These are phyloP conservation scores for Origma solitaria DNA, from an alignment of 2,113 vertebrate species.

Conservation along the genomic window DNA sequence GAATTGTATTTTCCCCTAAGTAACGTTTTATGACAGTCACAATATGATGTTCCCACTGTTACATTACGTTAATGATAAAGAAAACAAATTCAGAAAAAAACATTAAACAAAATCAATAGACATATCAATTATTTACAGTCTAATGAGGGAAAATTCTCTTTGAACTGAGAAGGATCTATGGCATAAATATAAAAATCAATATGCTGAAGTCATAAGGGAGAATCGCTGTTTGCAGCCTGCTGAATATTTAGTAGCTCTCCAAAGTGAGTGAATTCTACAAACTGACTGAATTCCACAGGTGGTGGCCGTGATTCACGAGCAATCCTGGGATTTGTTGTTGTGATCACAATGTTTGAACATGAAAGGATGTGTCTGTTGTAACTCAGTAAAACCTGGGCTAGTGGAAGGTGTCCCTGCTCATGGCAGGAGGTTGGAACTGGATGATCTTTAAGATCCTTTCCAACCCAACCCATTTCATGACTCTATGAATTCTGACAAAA, in stretches of 20 bases:
- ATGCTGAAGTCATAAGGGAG: not conserved
- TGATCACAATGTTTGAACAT: not conserved
- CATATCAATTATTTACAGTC: slow-evolving; percentile 7
- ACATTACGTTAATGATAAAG: not conserved
- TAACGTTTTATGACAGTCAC: not conserved
- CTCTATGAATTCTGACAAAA: not conserved
- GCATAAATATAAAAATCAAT: slow-evolving; percentile 6
- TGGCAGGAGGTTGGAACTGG: not conserved
- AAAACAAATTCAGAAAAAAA: not conserved
- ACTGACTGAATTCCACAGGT: not conserved
- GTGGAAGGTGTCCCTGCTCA: not conserved
- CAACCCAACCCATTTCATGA: not conserved
- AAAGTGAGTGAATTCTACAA: not conserved
- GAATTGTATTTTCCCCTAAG: not conserved
- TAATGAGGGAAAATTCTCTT: not conserved
- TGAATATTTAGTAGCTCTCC: not conserved
- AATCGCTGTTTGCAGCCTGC: not conserved
- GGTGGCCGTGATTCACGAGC: not conserved
- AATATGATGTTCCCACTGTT: not conserved
- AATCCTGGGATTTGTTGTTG: not conserved
- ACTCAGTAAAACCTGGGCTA: not conserved
- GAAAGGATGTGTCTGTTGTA: not conserved
- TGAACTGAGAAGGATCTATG: not conserved
- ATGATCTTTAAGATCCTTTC: not conserved
- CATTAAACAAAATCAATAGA: not conserved